Evolutionary conservation across 2,113 vertebrate species (phyloP).

Genomic region (Pedetes capensis): DNA sequence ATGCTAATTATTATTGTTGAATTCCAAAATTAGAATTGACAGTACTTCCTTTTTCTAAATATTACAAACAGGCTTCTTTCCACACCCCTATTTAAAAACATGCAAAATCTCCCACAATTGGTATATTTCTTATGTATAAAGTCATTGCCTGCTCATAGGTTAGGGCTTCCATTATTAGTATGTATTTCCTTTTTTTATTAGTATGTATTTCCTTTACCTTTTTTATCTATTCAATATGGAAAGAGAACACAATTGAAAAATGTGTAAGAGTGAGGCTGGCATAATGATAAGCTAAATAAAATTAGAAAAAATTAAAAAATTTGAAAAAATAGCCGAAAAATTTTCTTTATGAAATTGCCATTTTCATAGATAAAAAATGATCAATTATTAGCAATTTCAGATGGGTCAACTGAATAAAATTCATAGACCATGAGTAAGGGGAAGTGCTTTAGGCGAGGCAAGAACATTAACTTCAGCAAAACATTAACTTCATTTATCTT

Average conservation of each 20-base stretch:
- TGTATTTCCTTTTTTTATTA: too few species aligned
- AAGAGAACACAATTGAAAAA: slow-evolving; percentile 38
- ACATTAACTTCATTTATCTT: background rate
- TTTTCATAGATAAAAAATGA: background rate
- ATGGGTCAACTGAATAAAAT: background rate
- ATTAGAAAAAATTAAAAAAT: too few species aligned
- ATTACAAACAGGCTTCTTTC: background rate
- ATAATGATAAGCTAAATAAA: background rate
- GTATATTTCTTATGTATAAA: background rate
- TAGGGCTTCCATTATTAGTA: background rate
- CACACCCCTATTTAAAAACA: background rate
- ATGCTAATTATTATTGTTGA: slow-evolving; percentile 29
- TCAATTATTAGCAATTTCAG: slow-evolving; percentile 21
- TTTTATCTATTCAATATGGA: background rate
- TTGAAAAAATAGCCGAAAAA: too few species aligned
- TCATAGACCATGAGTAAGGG: background rate
- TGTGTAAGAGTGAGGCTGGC: background rate
- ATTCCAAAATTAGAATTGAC: slow-evolving; percentile 52
- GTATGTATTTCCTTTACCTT: background rate
- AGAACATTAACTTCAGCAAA: background rate
- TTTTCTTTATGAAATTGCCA: background rate
- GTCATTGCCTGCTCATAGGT: background rate
- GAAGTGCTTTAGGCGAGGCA: background rate
- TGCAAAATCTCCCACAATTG: background rate
- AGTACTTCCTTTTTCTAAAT: slow-evolving; percentile 35